Evolutionary conservation across 2,888 invertebrate species (phyloP).

Genomic region (Quadroppia sp.): DNA sequence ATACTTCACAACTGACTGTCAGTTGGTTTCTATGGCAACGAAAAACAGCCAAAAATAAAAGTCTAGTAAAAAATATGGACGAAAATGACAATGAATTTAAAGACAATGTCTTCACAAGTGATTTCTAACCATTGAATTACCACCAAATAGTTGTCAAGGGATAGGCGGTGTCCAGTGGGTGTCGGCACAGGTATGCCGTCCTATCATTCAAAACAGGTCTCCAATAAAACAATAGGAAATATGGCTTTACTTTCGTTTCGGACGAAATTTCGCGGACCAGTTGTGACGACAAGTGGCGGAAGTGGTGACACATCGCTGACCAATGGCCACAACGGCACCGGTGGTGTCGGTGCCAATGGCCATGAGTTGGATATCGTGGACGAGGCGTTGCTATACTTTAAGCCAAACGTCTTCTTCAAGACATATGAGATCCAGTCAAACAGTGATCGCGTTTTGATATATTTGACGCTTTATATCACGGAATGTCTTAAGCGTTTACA

Average conservation of each 20-base stretch:
- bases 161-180: not conserved
- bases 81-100: not conserved
- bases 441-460: conserved; percentile 92
- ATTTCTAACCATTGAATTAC: too few relatives aligned
- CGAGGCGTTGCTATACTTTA: conserved; percentile 94
- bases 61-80: conserved; percentile 1
- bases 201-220: conserved; percentile 85
- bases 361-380: conserved; percentile 78
- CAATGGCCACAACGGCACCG: conserved; percentile 52
- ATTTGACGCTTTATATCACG: conserved; percentile 92
- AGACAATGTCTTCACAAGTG: too few relatives aligned
- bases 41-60: too few relatives aligned
- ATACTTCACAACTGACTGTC: too few relatives aligned
- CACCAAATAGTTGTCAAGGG: too few relatives aligned
- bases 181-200: conserved; percentile 66
- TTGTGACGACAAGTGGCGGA: not conserved
- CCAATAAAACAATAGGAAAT: conserved; percentile 75
- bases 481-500: conserved; percentile 94
- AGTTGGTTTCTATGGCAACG: too few relatives aligned
- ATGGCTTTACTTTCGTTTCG: conserved; percentile 85
- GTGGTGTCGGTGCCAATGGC: conserved; percentile 56
- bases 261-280: conserved; percentile 88
- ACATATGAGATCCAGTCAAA: conserved; percentile 98
- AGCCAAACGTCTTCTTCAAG: conserved; percentile 98
- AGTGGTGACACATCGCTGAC: too few relatives aligned